Evolutionary conservation across 2,888 invertebrate species (phyloP).

Genomic region (Metellina segmentata): DNA sequence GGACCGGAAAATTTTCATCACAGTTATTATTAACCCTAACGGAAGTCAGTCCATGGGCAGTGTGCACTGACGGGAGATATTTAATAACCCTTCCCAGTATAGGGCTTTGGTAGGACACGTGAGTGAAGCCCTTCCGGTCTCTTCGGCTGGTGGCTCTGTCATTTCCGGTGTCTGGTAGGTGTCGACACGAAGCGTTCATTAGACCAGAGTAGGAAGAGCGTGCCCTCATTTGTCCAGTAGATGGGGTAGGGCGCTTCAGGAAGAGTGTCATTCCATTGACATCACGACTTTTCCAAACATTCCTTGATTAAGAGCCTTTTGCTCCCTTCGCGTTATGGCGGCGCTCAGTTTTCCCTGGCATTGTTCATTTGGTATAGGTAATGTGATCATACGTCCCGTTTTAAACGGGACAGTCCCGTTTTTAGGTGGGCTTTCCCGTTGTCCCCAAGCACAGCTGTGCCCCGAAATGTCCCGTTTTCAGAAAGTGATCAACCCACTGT

Average conservation of each 20-base stretch:
- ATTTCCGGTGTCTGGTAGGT: constrained; percentile 58
- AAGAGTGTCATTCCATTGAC: constrained; percentile 33
- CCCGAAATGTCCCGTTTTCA: too few species aligned
- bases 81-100: constrained; percentile 48
- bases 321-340: too few species aligned
- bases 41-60: neutral
- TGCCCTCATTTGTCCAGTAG: constrained; percentile 49
- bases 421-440: too few species aligned
- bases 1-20: constrained; percentile 6
- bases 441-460: too few species aligned
- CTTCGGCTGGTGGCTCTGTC: constrained; percentile 32
- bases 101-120: constrained; percentile 29
- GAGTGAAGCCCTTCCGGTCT: constrained; percentile 57
- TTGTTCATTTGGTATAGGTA: too few species aligned
- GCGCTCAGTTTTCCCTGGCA: neutral
- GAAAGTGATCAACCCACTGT: too few species aligned
- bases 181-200: constrained; percentile 55
- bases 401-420: too few species aligned
- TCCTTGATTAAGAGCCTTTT: constrained; percentile 34
- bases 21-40: constrained; percentile 7
- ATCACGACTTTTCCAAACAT: constrained; percentile 48
- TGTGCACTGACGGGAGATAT: constrained; percentile 34
- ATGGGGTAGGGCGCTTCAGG: constrained; percentile 7
- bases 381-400: too few species aligned
- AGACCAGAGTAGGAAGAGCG: constrained; percentile 35